Evolutionary conservation across 1,140 invertebrate genomes (phyloP).

Genomic region (Zaprionus ornatus): DNA sequence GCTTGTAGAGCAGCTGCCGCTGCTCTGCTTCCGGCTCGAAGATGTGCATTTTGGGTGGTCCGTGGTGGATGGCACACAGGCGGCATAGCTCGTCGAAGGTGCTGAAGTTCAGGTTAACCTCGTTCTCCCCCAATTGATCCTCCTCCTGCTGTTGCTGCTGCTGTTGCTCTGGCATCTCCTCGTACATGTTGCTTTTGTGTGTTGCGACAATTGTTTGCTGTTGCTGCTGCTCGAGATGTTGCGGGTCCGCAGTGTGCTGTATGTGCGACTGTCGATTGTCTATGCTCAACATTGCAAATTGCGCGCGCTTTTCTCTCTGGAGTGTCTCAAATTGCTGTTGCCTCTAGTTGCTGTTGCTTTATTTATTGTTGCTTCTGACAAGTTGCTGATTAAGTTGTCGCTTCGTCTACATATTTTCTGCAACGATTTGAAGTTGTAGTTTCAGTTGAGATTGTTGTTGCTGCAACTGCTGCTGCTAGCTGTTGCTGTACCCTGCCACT

Average conservation of each 20-base stretch:
- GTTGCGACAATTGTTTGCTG: conserved; percentile 37
- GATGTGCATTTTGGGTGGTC: conserved; percentile 87
- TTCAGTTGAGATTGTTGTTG: background rate
- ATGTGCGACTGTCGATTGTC: conserved; percentile 26
- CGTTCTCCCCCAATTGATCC: conserved; percentile 83
- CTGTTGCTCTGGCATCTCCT: background rate
- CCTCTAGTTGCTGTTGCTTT: background rate
- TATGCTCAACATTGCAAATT: conserved; percentile 40
- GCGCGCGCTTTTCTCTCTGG: conserved; percentile 2
- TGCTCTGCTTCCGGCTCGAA: conserved; percentile 89
- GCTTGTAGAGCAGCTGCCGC: conserved; percentile 88
- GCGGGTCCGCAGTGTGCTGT: conserved; percentile 18
- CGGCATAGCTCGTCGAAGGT: conserved; percentile 88
- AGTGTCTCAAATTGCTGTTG: background rate
- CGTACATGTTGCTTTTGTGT: conserved; percentile 32
- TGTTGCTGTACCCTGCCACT: background rate
- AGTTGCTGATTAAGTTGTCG: background rate
- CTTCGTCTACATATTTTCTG: background rate
- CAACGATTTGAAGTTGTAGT: background rate
- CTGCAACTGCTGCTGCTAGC: background rate
- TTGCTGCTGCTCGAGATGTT: conserved; percentile 14
- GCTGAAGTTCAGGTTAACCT: conserved; percentile 88
- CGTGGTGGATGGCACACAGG: conserved; percentile 88
- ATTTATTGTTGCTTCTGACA: background rate
- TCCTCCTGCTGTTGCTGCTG: conserved; percentile 29